phyloP scores from a whole-genome alignment of 1,140 invertebrate genomes.

The Zaprionus tsacasi region DNA sequence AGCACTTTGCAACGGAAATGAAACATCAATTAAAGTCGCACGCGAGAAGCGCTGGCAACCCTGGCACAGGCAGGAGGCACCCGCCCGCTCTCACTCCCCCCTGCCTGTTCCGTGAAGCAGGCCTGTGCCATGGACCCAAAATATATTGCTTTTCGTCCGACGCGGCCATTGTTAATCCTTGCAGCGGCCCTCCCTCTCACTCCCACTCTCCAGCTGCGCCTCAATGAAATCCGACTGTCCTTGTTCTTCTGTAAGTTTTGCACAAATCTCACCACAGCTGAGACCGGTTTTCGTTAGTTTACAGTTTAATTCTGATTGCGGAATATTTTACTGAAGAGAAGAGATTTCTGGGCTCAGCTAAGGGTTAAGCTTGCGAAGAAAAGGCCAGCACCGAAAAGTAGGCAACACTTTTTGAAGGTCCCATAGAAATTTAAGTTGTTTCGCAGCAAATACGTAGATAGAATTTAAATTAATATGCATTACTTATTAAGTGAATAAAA shows the following conservation, averaged over 20 bases:
- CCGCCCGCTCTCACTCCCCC: background rate
- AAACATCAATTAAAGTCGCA: slow-evolving; percentile 83
- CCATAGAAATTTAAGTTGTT: too few species aligned
- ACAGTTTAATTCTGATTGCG: slow-evolving; percentile 65
- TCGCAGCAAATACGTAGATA: background rate
- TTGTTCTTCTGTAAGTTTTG: slow-evolving; percentile 14
- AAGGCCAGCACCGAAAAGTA: background rate
- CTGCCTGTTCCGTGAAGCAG: background rate
- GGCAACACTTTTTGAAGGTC: slow-evolving; percentile 1
- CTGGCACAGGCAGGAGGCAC: slow-evolving; percentile 2
- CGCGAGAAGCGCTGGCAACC: slow-evolving; percentile 31
- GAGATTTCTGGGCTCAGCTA: background rate
- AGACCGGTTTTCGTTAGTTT: slow-evolving; percentile 59
- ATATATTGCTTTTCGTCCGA: slow-evolving; percentile 48
- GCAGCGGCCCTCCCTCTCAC: background rate
- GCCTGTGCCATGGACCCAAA: background rate
- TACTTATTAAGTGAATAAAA: background rate
- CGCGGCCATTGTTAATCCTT: slow-evolving; percentile 42
- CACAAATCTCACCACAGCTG: slow-evolving; percentile 36
- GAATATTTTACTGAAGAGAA: background rate
- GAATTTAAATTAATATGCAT: background rate
- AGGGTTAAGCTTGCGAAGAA: background rate
- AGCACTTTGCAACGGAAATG: slow-evolving; percentile 83
- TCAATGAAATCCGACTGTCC: background rate
- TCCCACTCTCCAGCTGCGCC: background rate